Base-by-base conservation (phyloP, 2,888 invertebrate species). In the Limnephilus marmoratus region DNA sequence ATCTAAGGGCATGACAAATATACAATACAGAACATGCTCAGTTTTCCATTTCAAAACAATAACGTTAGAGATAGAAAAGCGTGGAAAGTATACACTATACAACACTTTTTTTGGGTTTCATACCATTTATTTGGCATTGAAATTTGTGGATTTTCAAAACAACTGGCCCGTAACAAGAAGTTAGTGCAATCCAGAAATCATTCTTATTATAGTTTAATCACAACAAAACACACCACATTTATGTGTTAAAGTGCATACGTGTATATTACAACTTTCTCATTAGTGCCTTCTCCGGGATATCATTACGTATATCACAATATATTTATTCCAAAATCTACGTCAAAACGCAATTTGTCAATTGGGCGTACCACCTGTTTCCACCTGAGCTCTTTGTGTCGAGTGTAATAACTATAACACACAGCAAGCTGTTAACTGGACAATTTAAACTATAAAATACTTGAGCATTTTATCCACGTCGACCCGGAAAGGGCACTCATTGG, bases 31-130 rank as follows among this genome's bases (percentile, higher is more conserved):
- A 49, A 34, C 90, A 82, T 83, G 83, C 90, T 82, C n/a, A 81
- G 49, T 41, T 83, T 90, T 85, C 68, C 90, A 90, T 81, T 41
- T 90, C 81, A 90, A 81, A 88, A 88, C 53, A 81, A 90, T 83
- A 49, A 45, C 24, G 29, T 90, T 90, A 90, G 13, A 31, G 53
- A 45, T 90, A 82, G 45, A 83, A 82, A 88, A 90, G 53, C 53
- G 18, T 49, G 49, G 53, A 82, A 90, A 90, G 81, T 90, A 90
- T 90, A 90, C 90, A 90, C 82, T 85, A 83, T 83, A 83, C 82
- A 82, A 90, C 49, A 83, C 18, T 83, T 41, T 90, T 90, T 90
- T 90, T 90, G 90, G 83, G 37, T 90, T 90, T 83, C 90, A 90
- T 49, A 83, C 83, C 90, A 83, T 83, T 83, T 45, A 49, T 83